Evolutionary conservation across 2,113 vertebrate genomes (phyloP).

Genomic region (Chauna torquata): DNA sequence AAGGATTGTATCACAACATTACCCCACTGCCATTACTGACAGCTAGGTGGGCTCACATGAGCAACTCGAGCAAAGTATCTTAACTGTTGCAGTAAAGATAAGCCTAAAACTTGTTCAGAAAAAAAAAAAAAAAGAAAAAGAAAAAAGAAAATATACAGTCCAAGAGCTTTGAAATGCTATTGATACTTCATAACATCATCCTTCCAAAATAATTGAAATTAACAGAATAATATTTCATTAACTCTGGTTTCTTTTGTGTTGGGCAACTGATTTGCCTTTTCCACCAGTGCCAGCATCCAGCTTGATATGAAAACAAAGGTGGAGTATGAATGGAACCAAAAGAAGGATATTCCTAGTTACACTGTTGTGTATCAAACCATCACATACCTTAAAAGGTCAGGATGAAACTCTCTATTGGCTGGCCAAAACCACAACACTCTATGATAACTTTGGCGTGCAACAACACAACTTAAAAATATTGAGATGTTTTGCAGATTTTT

Average conservation of each 20-base stretch:
- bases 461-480: background rate
- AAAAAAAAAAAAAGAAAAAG: background rate
- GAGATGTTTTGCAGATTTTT: background rate
- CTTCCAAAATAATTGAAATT: background rate
- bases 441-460: accelerated
- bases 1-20: background rate
- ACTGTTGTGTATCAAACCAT: background rate
- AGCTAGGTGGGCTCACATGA: background rate
- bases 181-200: background rate
- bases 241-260: background rate
- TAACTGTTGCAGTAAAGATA: background rate
- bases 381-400: background rate
- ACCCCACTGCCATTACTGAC: background rate
- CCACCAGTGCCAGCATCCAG: background rate
- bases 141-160: background rate
- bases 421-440: background rate
- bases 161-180: background rate
- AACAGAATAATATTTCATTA: background rate
- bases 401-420: background rate
- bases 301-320: background rate
- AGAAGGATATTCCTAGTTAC: background rate
- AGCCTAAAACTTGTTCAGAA: background rate
- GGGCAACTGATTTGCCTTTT: background rate
- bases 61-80: background rate
- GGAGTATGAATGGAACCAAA: background rate